These are phyloP conservation scores for Chymomyza procnemis DNA, from an alignment of 2,888 invertebrate genomes.

Conservation along the genomic window DNA sequence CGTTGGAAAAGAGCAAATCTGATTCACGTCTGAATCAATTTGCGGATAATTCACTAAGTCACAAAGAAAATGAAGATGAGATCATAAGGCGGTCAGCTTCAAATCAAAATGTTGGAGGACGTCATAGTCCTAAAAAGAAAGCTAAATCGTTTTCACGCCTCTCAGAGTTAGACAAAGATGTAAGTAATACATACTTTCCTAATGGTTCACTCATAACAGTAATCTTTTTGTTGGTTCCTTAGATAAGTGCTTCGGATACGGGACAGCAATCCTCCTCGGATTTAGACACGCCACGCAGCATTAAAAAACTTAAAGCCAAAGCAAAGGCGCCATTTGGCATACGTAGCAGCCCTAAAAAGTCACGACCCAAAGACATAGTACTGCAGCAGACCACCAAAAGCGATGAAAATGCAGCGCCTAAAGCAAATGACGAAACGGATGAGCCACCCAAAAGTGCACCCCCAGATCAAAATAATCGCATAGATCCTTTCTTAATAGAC, in stretches of 20 bases:
- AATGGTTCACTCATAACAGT: no score
- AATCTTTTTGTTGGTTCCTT: neutral
- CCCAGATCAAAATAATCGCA: constrained; percentile 36
- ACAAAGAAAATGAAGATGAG: constrained; percentile 74
- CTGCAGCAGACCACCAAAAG: constrained; percentile 42
- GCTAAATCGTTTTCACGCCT: constrained; percentile 81
- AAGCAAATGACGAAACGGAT: constrained; percentile 41
- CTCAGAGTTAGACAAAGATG: constrained; percentile 80
- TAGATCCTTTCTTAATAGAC: constrained; percentile 26
- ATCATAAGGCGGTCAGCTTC: constrained; percentile 80
- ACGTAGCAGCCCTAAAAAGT: constrained; percentile 75
- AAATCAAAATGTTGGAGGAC: constrained; percentile 80
- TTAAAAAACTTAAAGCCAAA: constrained; percentile 77
- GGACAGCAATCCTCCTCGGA: constrained; percentile 77
- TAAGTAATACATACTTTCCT: constrained; percentile 40
- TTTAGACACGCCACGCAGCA: constrained; percentile 76
- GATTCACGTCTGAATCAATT: constrained; percentile 82
- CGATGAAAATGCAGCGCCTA: constrained; percentile 33
- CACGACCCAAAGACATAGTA: constrained; percentile 71
- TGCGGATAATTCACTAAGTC: constrained; percentile 54
- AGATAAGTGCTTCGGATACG: constrained; percentile 77
- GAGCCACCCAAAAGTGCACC: constrained; percentile 72
- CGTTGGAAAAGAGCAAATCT: constrained; percentile 83
- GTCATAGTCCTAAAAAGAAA: constrained; percentile 79
- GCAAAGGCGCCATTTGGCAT: constrained; percentile 74